These are phyloP conservation scores for Pyrrhia umbra DNA, from an alignment of 2,888 invertebrate species.

Conservation along the genomic window DNA sequence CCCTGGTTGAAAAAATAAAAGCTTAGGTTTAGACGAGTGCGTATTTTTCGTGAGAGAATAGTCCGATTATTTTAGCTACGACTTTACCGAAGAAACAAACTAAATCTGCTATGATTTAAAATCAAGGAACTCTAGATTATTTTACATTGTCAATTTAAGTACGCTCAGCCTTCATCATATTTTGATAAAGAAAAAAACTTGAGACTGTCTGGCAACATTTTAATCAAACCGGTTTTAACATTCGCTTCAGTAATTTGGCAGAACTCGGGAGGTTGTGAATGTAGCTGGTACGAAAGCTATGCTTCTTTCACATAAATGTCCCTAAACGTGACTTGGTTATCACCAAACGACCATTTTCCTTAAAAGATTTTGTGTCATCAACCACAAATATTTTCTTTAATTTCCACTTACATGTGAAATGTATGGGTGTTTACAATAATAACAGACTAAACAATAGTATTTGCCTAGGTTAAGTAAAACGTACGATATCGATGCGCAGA, in stretches of 20 bases:
- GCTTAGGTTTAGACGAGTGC: not conserved
- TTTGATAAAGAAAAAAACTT: not conserved
- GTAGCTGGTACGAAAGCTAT: not conserved
- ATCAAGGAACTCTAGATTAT: too few relatives aligned
- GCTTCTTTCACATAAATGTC: not conserved
- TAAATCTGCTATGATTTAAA: too few relatives aligned
- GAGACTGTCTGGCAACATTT: too few relatives aligned
- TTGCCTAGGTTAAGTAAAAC: too few relatives aligned
- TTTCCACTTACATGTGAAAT: not conserved
- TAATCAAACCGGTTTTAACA: not conserved
- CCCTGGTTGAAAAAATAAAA: conserved; percentile 87
- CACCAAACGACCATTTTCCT: not conserved
- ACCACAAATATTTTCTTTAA: not conserved
- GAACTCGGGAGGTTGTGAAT: not conserved
- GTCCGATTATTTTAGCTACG: too few relatives aligned
- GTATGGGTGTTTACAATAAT: too few relatives aligned
- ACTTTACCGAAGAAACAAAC: too few relatives aligned
- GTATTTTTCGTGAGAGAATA: too few relatives aligned
- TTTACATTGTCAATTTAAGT: not conserved
- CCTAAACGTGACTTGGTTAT: not conserved
- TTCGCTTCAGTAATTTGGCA: not conserved
- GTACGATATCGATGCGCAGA: not conserved
- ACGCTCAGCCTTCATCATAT: not conserved
- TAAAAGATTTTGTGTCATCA: not conserved
- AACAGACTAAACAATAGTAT: too few relatives aligned